Evolutionary conservation across 2,113 vertebrate genomes (phyloP).

Genomic region (Pseudolaguvia tuberculata): DNA sequence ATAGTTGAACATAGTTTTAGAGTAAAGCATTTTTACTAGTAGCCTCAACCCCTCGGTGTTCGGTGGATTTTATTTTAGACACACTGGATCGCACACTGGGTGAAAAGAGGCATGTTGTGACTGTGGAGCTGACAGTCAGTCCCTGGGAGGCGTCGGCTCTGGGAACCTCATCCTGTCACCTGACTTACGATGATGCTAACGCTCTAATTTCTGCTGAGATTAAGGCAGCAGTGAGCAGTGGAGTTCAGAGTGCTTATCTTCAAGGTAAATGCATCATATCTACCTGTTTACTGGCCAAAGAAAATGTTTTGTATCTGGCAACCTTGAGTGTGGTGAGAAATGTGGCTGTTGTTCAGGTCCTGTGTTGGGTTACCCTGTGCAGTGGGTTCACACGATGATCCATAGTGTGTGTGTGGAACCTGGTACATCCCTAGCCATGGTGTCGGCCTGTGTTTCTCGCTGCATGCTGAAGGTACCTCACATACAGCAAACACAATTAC

Average conservation of each 20-base stretch:
- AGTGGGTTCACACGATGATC: slow-evolving; percentile 74
- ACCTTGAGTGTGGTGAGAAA: no score
- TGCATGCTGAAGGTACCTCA: slow-evolving; percentile 83
- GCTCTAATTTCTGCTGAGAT: slow-evolving; percentile 62
- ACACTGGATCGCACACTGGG: slow-evolving; percentile 82
- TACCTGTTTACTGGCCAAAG: not conserved
- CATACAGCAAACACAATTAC: not conserved
- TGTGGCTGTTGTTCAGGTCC: slow-evolving; percentile 70
- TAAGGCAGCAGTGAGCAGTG: slow-evolving; percentile 78
- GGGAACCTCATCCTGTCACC: slow-evolving; percentile 49
- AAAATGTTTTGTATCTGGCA: no score
- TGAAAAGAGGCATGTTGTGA: slow-evolving; percentile 79
- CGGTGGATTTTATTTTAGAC: slow-evolving; percentile 62
- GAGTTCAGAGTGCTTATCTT: slow-evolving; percentile 75
- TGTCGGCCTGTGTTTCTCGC: slow-evolving; percentile 87
- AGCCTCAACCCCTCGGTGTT: not conserved
- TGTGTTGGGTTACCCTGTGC: slow-evolving; percentile 83
- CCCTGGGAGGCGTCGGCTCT: slow-evolving; percentile 55
- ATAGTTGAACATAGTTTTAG: no score
- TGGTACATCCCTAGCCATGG: slow-evolving; percentile 83
- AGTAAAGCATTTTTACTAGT: no score
- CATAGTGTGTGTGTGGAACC: slow-evolving; percentile 69
- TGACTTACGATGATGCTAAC: slow-evolving; percentile 55
- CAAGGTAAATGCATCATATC: slow-evolving; percentile 71
- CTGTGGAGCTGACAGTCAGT: slow-evolving; percentile 67